These are phyloP conservation scores for Brachymystax lenok DNA, from an alignment of 2,797 vertebrate genomes.

Conservation along the genomic window DNA sequence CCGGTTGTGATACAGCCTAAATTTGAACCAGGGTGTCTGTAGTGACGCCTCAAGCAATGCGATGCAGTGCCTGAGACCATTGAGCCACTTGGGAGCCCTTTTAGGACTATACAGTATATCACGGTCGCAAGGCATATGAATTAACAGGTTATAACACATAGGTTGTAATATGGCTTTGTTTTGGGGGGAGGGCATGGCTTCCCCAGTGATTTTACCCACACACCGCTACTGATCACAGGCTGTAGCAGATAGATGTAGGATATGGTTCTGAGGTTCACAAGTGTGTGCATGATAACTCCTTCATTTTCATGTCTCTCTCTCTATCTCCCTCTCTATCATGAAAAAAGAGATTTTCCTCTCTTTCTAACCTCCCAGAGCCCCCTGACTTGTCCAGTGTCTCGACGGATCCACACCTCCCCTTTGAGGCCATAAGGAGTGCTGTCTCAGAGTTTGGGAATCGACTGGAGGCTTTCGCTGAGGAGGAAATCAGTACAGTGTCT, in stretches of 20 bases:
- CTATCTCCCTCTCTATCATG: background rate
- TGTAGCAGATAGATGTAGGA: background rate
- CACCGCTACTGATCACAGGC: too few species aligned
- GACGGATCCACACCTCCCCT: slow-evolving; percentile 27
- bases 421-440: slow-evolving; percentile 33
- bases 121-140: too few species aligned
- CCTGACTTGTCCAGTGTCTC: background rate
- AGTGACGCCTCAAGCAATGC: too few species aligned
- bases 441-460: slow-evolving; percentile 38
- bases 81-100: too few species aligned
- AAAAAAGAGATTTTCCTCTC: slow-evolving; percentile 45
- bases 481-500: slow-evolving; percentile 33
- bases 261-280: background rate
- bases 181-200: too few species aligned
- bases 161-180: too few species aligned
- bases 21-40: too few species aligned
- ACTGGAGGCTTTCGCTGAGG: slow-evolving; percentile 49
- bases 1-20: too few species aligned
- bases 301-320: background rate
- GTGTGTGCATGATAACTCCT: background rate
- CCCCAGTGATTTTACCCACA: too few species aligned
- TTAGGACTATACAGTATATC: too few species aligned
- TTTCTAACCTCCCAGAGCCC: slow-evolving; percentile 22
- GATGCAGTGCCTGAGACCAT: too few species aligned
- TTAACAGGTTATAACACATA: too few species aligned